phyloP scores from a whole-genome alignment of 2,113 vertebrate species.

The Colossoma macropomum region DNA sequence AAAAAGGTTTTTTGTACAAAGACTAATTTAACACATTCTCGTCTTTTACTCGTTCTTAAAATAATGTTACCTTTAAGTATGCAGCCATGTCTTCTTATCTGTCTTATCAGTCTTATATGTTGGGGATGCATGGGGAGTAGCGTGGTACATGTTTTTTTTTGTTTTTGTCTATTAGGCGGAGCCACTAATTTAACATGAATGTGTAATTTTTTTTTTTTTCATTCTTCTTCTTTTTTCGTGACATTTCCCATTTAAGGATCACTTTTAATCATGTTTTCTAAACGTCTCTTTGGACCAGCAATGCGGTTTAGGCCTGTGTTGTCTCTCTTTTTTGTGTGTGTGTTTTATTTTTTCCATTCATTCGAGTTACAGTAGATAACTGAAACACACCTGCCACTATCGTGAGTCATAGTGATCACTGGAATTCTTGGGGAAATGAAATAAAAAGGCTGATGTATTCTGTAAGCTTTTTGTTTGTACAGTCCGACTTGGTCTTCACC shows the following conservation, averaged over 20 bases:
- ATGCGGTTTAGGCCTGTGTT: conserved; percentile 58
- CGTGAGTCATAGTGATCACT: conserved; percentile 34
- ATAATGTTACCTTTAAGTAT: background rate
- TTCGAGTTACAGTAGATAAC: conserved; percentile 6
- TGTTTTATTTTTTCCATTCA: conserved; percentile 48
- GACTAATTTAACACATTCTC: conserved; percentile 54
- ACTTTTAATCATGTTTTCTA: conserved; percentile 68
- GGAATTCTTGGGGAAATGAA: conserved; percentile 66
- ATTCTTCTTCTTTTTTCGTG: conserved; percentile 17
- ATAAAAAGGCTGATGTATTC: conserved; percentile 16
- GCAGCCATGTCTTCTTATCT: conserved; percentile 29
- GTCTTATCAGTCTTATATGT: conserved; percentile 18
- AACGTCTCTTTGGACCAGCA: conserved; percentile 73
- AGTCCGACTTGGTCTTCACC: background rate
- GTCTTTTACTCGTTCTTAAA: conserved; percentile 40
- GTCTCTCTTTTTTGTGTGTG: conserved; percentile 61
- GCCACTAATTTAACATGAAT: conserved; percentile 70
- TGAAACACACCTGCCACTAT: conserved; percentile 66
- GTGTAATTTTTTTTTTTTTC: conserved; percentile 33
- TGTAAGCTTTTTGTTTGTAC: background rate
- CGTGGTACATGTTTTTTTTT: conserved; percentile 47
- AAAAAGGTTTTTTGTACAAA: conserved; percentile 48
- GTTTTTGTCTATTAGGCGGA: conserved; percentile 56
- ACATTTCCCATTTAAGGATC: conserved; percentile 64
- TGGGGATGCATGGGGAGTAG: conserved; percentile 1